Percentiles rank a stretch among this genome's conserved stretches.
Evolutionary conservation across 2,797 vertebrate species (phyloP).

Genomic region (Rhinoraja longicauda): DNA sequence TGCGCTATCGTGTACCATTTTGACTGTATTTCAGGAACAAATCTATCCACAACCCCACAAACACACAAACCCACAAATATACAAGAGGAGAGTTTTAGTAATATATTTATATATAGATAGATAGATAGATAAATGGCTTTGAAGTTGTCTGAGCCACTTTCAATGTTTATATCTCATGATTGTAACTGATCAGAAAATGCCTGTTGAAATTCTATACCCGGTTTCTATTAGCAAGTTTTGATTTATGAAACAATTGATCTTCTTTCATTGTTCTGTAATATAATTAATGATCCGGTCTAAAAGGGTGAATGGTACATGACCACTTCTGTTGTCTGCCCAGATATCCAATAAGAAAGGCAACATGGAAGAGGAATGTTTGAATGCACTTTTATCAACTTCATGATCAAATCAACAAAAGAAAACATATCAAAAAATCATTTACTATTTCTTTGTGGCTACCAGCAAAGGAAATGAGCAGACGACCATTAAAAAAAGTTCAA

Average conservation of each 20-base stretch:
- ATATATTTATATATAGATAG: no score
- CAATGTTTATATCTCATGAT: no score
- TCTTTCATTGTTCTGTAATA: background rate
- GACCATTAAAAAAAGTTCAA: background rate
- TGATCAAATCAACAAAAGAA: background rate
- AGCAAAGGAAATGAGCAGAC: background rate
- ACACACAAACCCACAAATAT: no score
- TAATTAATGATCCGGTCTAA: background rate
- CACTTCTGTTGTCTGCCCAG: background rate
- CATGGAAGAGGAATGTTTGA: background rate
- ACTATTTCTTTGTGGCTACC: background rate
- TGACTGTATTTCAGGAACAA: no score
- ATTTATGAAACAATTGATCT: background rate
- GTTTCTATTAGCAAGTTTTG: background rate
- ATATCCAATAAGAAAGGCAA: background rate
- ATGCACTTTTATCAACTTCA: conserved; percentile 20
- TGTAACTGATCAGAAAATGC: no score
- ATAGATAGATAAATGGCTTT: no score
- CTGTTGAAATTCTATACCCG: background rate
- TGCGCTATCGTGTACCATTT: no score
- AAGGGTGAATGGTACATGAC: background rate
- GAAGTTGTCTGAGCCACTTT: no score
- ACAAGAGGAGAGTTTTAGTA: no score
- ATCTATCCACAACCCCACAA: no score
- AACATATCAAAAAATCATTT: background rate